These are phyloP conservation scores for Drosophila takahashii DNA, from an alignment of 1,140 invertebrate species.

Conservation along the genomic window DNA sequence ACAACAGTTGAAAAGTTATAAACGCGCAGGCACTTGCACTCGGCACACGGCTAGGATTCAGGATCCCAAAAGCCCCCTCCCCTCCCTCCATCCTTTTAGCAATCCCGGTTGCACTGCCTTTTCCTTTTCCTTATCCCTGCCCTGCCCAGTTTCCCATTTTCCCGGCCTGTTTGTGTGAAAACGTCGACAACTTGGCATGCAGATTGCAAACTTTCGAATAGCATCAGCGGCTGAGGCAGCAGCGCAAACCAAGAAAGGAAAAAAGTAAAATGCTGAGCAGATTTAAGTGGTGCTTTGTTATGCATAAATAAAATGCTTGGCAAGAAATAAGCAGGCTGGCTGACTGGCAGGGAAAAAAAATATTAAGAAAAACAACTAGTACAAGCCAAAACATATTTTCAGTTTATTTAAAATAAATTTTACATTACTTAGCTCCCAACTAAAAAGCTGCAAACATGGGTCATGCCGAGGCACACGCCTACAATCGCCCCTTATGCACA, in stretches of 20 bases:
- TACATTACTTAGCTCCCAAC: constrained; percentile 75
- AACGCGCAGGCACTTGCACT: constrained; percentile 80
- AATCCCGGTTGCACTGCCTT: constrained; percentile 18
- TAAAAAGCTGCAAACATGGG: constrained; percentile 52
- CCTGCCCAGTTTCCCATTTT: constrained; percentile 31
- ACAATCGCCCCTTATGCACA: constrained; percentile 23
- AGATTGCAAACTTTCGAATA: constrained; percentile 80
- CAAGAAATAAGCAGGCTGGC: constrained; percentile 67
- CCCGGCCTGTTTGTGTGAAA: constrained; percentile 74
- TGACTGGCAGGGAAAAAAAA: not conserved
- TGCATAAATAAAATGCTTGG: constrained; percentile 81
- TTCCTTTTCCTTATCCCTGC: constrained; percentile 1
- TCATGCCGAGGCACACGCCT: constrained; percentile 35
- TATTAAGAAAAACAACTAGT: constrained; percentile 22
- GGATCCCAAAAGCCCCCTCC: constrained; percentile 6
- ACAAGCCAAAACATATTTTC: constrained; percentile 71
- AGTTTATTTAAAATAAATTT: constrained; percentile 83
- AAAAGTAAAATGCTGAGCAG: constrained; percentile 65
- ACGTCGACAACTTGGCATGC: constrained; percentile 82
- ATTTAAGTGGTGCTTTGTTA: constrained; percentile 83
- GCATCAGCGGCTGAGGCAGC: constrained; percentile 53
- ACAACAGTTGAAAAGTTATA: constrained; percentile 83
- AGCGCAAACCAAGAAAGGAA: constrained; percentile 34
- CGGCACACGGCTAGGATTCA: constrained; percentile 58
- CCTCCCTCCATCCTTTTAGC: not conserved